Evolutionary conservation across 2,113 vertebrate genomes (phyloP), one percentile per base, ranked within the genome.

Genomic region (Upupa epops): DNA sequence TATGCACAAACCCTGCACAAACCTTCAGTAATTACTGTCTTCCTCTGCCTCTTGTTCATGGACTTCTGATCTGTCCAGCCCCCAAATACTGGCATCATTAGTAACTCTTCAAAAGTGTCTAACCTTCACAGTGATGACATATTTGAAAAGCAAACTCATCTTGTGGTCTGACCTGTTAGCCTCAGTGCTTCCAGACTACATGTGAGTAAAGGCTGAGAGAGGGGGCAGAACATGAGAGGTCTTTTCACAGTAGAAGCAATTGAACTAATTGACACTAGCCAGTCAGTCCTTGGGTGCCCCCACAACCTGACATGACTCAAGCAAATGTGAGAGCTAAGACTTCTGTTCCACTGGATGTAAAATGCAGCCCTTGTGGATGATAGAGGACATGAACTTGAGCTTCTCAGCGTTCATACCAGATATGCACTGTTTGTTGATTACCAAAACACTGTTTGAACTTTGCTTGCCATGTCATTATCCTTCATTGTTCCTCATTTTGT

Each of bases 171-270:
- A 55, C 9, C 5, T 7, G 26, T 45, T 26, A 73, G 17, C 11
- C 14, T 87, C 5, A 1, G 3, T 0, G 0, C 36, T 83, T 19
- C 31, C 56, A 13, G 21, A 4, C 32, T 54, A 10, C 22, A 20
- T 29, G 19, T 70, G 29, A 46, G 17, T 24, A 40, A 63, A 18
- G 6, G 3, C 26, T 59, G 34, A 65, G 32, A 45, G 2, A 63
- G 15, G 5, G 55, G 13, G 7, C 34, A 66, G 21, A 80, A 49
- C 24, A 51, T 58, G 54, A 59, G 3, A 4, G 0, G 4, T 42
- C 31, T 63, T 91, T 70, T n/a, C 12, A 74, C 2, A 42, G 18
- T 22, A 46, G 76, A 51, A 68, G 20, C 26, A 6, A 6, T 3
- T 70, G 37, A 86, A 71, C 24, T 6, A 16, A 26, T 45, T 11